phyloP scores from a whole-genome alignment of 1,140 invertebrate species.

The Drosophila murphyi region DNA sequence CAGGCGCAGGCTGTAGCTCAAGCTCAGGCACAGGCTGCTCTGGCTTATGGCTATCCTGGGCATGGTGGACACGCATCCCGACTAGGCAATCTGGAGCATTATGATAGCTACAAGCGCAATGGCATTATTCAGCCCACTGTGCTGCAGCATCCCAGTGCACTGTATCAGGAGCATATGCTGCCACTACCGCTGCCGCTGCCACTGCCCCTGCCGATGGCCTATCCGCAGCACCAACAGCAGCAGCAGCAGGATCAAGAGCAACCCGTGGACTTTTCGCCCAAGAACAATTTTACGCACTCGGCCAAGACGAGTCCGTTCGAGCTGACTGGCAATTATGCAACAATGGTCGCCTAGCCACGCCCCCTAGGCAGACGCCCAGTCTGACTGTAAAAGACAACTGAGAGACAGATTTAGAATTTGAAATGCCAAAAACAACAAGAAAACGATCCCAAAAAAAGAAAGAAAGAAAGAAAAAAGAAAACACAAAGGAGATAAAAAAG shows the following conservation, averaged over 20 bases:
- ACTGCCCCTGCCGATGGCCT: constrained; percentile 18
- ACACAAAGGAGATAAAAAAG: constrained; percentile 13
- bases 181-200: constrained; percentile 12
- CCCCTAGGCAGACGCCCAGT: background rate
- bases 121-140: constrained; percentile 68
- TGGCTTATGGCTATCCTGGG: constrained; percentile 44
- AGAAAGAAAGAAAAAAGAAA: constrained; percentile 18
- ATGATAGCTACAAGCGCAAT: constrained; percentile 67
- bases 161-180: constrained; percentile 46
- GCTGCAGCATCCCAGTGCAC: constrained; percentile 37
- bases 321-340: constrained; percentile 80
- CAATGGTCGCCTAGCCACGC: constrained; percentile 71
- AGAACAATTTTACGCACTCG: constrained; percentile 83
- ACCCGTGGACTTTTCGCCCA: constrained; percentile 85
- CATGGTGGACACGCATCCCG: background rate
- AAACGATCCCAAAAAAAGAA: constrained; percentile 16
- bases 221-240: constrained; percentile 14
- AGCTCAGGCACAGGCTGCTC: constrained; percentile 26
- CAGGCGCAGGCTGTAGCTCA: constrained; percentile 40
- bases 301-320: constrained; percentile 83
- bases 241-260: constrained; percentile 83
- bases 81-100: constrained; percentile 38
- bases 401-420: constrained; percentile 35
- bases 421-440: constrained; percentile 17
- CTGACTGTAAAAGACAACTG: constrained; percentile 56